phyloP scores from a whole-genome alignment of 1,140 invertebrate genomes.

The Argopecten irradians region DNA sequence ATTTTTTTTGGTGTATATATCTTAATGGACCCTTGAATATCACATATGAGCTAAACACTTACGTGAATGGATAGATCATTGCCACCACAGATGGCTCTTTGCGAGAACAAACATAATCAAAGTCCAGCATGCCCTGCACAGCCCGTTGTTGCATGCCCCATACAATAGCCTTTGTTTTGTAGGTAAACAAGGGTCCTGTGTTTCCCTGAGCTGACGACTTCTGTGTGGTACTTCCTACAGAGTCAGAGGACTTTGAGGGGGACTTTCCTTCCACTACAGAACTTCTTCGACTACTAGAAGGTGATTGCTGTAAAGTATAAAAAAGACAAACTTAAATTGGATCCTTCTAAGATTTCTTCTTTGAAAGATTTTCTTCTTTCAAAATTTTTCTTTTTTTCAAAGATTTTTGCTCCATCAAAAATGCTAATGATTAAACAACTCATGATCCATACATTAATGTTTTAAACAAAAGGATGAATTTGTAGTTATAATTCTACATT shows the following conservation, averaged over 20 bases:
- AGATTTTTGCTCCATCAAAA: too few species aligned
- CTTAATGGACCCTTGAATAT: too few species aligned
- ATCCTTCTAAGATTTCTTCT: too few species aligned
- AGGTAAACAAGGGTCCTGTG: conserved; percentile 81
- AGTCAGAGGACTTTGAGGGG: not conserved
- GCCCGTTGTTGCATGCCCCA: conserved; percentile 99
- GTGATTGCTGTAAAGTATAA: conserved; percentile 60
- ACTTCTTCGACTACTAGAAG: conserved; percentile 58
- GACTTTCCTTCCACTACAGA: conserved; percentile 47
- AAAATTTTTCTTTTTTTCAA: too few species aligned
- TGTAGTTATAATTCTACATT: too few species aligned
- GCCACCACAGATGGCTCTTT: conserved; percentile 90
- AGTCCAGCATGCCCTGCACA: conserved; percentile 98
- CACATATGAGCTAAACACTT: conserved; percentile 50
- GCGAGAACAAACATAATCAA: conserved; percentile 98
- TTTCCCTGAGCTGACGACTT: conserved; percentile 13
- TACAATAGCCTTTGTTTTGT: conserved; percentile 94
- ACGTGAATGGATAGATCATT: conserved; percentile 94
- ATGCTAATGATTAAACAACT: too few species aligned
- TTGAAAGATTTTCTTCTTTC: not conserved
- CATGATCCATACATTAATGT: too few species aligned
- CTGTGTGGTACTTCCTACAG: not conserved
- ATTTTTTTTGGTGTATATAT: too few species aligned
- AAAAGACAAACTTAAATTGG: not conserved
- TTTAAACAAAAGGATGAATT: too few species aligned